Evolutionary conservation across 1,140 invertebrate genomes (phyloP).

Genomic region (Sarcophaga peregrina): DNA sequence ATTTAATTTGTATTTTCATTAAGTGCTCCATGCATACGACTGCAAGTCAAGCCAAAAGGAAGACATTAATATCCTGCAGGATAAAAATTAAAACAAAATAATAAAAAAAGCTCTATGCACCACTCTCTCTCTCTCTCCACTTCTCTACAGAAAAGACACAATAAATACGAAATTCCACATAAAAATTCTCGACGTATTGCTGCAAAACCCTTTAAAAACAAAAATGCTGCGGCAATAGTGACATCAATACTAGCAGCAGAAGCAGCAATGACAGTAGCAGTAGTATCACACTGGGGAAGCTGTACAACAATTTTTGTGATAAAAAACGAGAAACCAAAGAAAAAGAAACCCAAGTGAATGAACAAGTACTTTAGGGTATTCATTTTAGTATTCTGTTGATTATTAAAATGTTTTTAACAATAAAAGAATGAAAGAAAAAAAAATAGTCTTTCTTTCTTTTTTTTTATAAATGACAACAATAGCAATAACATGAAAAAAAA

Average conservation of each 20-base stretch:
- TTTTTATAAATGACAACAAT: not conserved
- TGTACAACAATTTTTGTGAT: not conserved
- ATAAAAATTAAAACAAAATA: not conserved
- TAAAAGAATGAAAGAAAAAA: not conserved
- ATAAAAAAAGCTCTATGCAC: not conserved
- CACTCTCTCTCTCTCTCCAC: no score
- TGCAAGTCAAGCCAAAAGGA: not conserved
- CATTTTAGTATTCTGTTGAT: not conserved
- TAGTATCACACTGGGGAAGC: not conserved
- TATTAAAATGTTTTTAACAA: not conserved
- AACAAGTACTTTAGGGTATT: conserved; percentile 10
- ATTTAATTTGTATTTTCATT: no score
- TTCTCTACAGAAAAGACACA: no score
- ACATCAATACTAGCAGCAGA: not conserved
- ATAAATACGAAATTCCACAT: not conserved
- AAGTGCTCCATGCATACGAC: no score
- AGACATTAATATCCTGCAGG: conserved; percentile 8
- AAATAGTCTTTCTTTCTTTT: not conserved
- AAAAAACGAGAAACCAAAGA: not conserved
- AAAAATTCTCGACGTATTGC: not conserved
- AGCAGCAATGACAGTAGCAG: not conserved
- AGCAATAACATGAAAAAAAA: not conserved
- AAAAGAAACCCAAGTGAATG: not conserved
- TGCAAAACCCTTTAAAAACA: not conserved
- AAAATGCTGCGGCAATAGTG: no score